Conservation (phyloP, 23 tunicate species). For the Trididemnum miniatum region DNA sequence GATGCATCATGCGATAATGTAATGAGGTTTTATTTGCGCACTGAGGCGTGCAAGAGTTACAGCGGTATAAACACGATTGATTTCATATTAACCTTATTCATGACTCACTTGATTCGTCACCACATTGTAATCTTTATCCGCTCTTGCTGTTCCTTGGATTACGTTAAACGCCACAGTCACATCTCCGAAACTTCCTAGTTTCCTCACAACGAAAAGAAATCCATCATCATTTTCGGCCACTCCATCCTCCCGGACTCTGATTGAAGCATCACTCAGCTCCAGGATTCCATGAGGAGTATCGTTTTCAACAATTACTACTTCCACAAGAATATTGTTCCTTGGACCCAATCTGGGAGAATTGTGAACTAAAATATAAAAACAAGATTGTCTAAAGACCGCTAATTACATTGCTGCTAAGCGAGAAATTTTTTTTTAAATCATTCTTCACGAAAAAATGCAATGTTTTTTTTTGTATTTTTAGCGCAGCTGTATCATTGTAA, state of each 20-base stretch:
- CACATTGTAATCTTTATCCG: constrained; percentile 67
- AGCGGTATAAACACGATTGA: no score
- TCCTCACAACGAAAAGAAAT: constrained; percentile 57
- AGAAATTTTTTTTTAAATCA: no score
- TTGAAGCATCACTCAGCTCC: constrained; percentile 48
- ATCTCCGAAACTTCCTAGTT: constrained; percentile 71
- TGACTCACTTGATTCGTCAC: neutral
- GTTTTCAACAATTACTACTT: constrained; percentile 63
- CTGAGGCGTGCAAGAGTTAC: no score
- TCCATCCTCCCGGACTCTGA: constrained; percentile 49
- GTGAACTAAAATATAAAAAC: constrained; percentile 58
- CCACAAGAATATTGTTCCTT: constrained; percentile 13
- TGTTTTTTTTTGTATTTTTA: no score
- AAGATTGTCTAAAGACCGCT: no score
- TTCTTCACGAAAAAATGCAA: no score
- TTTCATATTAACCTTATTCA: neutral
- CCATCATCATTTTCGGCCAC: neutral
- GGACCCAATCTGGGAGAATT: constrained; percentile 70
- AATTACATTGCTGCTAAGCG: no score
- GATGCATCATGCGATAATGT: no score
- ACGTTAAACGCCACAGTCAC: constrained; percentile 54
- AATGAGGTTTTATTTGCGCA: no score
- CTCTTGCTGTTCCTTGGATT: constrained; percentile 44
- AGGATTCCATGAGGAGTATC: constrained; percentile 81
- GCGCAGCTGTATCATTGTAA: no score